Percentiles rank a stretch among this genome's conserved stretches.
Evolutionary conservation across 2,797 vertebrate genomes (phyloP).

Genomic region (Lemur catta): DNA sequence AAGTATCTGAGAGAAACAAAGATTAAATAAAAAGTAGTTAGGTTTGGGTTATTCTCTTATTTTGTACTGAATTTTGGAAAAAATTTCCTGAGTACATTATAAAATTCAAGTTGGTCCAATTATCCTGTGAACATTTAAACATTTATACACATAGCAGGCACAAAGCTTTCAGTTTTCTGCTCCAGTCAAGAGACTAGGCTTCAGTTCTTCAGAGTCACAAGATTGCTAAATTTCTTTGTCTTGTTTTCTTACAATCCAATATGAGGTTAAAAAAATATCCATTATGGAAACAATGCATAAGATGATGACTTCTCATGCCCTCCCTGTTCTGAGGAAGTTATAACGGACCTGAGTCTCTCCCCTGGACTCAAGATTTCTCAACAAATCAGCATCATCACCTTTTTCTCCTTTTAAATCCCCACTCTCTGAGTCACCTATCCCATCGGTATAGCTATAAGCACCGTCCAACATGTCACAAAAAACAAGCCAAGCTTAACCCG

Average conservation of each 20-base stretch:
- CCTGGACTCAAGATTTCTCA: constrained; percentile 4
- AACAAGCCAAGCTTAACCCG: constrained; percentile 8
- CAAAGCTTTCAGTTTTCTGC: background rate
- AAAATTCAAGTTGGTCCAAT: constrained; percentile 22
- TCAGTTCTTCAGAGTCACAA: background rate
- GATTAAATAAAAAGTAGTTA: constrained; percentile 7
- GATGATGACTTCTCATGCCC: background rate
- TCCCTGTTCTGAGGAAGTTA: background rate
- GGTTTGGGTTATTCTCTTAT: constrained; percentile 34
- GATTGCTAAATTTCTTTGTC: constrained; percentile 6
- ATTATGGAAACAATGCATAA: background rate
- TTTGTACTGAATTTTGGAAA: background rate
- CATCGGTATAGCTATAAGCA: background rate
- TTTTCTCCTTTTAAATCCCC: background rate
- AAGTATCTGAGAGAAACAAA: background rate
- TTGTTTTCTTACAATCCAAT: constrained; percentile 24
- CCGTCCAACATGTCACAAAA: background rate
- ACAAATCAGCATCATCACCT: background rate
- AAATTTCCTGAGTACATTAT: background rate
- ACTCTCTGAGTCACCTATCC: background rate
- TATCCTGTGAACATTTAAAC: constrained; percentile 22
- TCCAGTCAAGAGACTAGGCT: constrained; percentile 24
- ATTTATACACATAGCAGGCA: constrained; percentile 18
- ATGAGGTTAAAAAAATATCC: background rate
- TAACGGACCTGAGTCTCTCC: background rate